These are phyloP conservation scores for Bryconaethiops microstoma DNA, from an alignment of 2,797 vertebrate species.

Conservation along the genomic window DNA sequence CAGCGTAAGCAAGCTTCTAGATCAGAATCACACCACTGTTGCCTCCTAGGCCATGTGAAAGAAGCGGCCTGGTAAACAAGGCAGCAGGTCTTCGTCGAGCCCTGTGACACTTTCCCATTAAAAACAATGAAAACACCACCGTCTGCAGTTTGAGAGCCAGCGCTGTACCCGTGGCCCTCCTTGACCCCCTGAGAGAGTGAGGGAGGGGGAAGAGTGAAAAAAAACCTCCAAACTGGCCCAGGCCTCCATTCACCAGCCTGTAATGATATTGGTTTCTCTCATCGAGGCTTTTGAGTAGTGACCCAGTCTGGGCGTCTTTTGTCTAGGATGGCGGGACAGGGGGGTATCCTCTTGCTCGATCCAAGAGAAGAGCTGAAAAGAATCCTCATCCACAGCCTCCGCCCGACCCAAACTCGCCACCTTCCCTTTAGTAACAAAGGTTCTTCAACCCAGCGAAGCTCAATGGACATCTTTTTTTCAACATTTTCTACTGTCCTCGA, in stretches of 20 bases:
- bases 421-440: slow-evolving; percentile 43
- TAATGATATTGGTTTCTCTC: slow-evolving; percentile 80
- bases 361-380: slow-evolving; percentile 46
- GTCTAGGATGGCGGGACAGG: slow-evolving; percentile 63
- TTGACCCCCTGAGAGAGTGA: slow-evolving; percentile 57
- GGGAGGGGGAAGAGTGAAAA: neutral
- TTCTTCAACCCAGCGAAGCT: slow-evolving; percentile 26
- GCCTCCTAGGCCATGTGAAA: slow-evolving; percentile 20
- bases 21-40: slow-evolving; percentile 1
- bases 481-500: slow-evolving; percentile 10
- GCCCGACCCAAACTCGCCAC: slow-evolving; percentile 33
- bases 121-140: slow-evolving; percentile 68
- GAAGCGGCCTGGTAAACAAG: slow-evolving; percentile 35
- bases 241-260: slow-evolving; percentile 66
- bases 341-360: slow-evolving; percentile 67
- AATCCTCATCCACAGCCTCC: slow-evolving; percentile 30
- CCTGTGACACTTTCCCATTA: slow-evolving; percentile 65
- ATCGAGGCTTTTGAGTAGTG: slow-evolving; percentile 67
- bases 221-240: slow-evolving; percentile 52
- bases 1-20: slow-evolving; percentile 8
- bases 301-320: slow-evolving; percentile 69
- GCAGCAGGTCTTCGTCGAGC: slow-evolving; percentile 45
- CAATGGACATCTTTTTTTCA: slow-evolving; percentile 10
- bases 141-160: slow-evolving; percentile 65
- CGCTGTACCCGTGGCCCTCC: slow-evolving; percentile 57